phyloP scores from a whole-genome alignment of 2,888 invertebrate species.

The Drosophila parthenogenetica region DNA sequence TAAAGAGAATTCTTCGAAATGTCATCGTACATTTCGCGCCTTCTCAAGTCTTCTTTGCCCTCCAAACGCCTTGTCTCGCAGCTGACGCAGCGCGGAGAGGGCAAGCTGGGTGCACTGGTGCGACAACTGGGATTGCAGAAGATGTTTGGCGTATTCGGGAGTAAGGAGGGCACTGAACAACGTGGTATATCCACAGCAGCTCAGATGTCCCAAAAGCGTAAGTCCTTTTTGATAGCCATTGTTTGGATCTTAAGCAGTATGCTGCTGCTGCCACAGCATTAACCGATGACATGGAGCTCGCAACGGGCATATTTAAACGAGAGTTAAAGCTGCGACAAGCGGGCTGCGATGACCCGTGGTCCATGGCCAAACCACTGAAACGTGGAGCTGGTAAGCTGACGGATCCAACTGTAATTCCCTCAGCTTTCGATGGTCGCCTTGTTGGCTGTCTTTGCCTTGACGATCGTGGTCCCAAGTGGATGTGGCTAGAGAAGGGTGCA shows the following conservation, averaged over 20 bases:
- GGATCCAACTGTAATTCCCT: constrained; percentile 94
- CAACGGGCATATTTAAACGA: constrained; percentile 95
- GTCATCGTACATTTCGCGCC: constrained; percentile 61
- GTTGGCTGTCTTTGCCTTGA: constrained; percentile 98
- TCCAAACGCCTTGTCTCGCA: constrained; percentile 68
- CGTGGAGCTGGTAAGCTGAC: constrained; percentile 92
- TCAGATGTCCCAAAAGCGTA: constrained; percentile 45
- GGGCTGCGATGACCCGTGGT: constrained; percentile 94
- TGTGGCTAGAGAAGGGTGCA: constrained; percentile 96
- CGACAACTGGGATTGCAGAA: constrained; percentile 47
- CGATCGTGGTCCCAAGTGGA: constrained; percentile 95
- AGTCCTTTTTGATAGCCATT: constrained; percentile 21
- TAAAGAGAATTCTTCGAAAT: constrained; percentile 29
- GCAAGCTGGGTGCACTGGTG: constrained; percentile 42
- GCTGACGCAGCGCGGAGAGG: constrained; percentile 56
- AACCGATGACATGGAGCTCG: constrained; percentile 95
- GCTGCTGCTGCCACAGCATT: constrained; percentile 87
- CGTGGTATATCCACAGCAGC: constrained; percentile 59
- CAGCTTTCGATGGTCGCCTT: constrained; percentile 94
- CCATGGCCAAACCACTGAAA: constrained; percentile 90
- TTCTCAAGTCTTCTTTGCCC: constrained; percentile 43
- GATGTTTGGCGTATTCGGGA: constrained; percentile 18
- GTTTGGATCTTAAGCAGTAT: not conserved
- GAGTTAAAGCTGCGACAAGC: constrained; percentile 93
- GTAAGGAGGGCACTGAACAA: constrained; percentile 7